Conservation (phyloP, 2,888 invertebrate genomes). For the Drosophila sordidula region DNA sequence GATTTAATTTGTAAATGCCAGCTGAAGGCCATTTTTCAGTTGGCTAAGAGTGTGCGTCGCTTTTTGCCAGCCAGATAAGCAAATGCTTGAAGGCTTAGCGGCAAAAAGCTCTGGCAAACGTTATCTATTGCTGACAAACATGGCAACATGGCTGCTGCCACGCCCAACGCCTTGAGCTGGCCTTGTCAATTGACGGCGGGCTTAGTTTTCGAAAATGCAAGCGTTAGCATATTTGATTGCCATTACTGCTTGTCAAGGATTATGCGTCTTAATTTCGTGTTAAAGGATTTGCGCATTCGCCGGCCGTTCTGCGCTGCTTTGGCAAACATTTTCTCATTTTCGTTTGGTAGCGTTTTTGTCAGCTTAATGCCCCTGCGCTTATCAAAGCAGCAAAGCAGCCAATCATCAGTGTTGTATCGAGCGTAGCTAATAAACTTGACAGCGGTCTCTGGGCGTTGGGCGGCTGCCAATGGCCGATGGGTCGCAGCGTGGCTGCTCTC, state of each 20-base stretch:
- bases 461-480: neutral
- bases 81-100: slow-evolving; percentile 57
- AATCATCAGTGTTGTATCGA: slow-evolving; percentile 74
- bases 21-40: slow-evolving; percentile 57
- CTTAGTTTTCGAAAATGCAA: slow-evolving; percentile 70
- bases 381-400: slow-evolving; percentile 67
- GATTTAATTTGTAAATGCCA: slow-evolving; percentile 62
- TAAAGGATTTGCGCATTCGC: slow-evolving; percentile 74
- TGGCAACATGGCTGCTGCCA: slow-evolving; percentile 28
- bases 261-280: slow-evolving; percentile 78
- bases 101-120: slow-evolving; percentile 26
- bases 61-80: slow-evolving; percentile 44
- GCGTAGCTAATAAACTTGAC: slow-evolving; percentile 73
- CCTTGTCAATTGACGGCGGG: slow-evolving; percentile 66
- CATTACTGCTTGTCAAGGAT: slow-evolving; percentile 80
- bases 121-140: slow-evolving; percentile 29
- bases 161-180: slow-evolving; percentile 33
- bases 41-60: slow-evolving; percentile 15
- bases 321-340: slow-evolving; percentile 54
- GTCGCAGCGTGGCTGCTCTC: neutral
- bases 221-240: slow-evolving; percentile 80
- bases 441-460: slow-evolving; percentile 5
- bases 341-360: slow-evolving; percentile 67
- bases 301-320: slow-evolving; percentile 10
- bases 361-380: slow-evolving; percentile 74